phyloP scores from a whole-genome alignment of 2,888 invertebrate genomes.

The Monopis laevigella region DNA sequence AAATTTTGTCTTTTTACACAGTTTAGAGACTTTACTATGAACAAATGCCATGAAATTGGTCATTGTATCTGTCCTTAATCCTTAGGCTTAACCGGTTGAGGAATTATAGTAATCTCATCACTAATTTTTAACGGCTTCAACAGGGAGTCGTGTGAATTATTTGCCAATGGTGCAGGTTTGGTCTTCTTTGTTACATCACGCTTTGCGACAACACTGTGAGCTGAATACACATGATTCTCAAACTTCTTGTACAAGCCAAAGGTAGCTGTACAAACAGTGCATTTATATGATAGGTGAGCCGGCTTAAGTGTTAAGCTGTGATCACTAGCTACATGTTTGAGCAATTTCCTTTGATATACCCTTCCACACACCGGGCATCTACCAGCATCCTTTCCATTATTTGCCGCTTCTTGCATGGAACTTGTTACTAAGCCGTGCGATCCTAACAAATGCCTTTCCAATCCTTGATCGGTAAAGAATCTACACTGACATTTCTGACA shows the following conservation, averaged over 20 bases:
- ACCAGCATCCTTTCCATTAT: constrained; percentile 93
- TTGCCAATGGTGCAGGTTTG: constrained; percentile 22
- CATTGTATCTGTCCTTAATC: too few relatives aligned
- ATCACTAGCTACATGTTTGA: constrained; percentile 91
- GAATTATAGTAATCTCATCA: constrained; percentile 90
- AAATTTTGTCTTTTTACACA: too few relatives aligned
- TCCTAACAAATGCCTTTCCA: constrained; percentile 93
- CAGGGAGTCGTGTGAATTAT: constrained; percentile 37
- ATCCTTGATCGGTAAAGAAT: constrained; percentile 97
- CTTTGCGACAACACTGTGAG: constrained; percentile 90
- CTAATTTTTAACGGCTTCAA: constrained; percentile 86
- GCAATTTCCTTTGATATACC: constrained; percentile 91
- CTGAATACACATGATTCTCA: constrained; percentile 93
- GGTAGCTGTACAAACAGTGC: constrained; percentile 93
- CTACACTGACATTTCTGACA: constrained; percentile 96
- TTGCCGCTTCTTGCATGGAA: constrained; percentile 95
- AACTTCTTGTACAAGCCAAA: constrained; percentile 96
- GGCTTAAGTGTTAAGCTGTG: constrained; percentile 93
- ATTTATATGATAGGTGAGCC: constrained; percentile 93
- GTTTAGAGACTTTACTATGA: too few relatives aligned
- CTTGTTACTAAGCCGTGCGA: constrained; percentile 95
- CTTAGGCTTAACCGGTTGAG: constrained; percentile 73
- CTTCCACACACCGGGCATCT: constrained; percentile 95
- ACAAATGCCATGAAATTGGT: too few relatives aligned
- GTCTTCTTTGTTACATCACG: constrained; percentile 29